Evolutionary conservation across 2,888 invertebrate species (phyloP).

Genomic region (Clepsis dumicolana): DNA sequence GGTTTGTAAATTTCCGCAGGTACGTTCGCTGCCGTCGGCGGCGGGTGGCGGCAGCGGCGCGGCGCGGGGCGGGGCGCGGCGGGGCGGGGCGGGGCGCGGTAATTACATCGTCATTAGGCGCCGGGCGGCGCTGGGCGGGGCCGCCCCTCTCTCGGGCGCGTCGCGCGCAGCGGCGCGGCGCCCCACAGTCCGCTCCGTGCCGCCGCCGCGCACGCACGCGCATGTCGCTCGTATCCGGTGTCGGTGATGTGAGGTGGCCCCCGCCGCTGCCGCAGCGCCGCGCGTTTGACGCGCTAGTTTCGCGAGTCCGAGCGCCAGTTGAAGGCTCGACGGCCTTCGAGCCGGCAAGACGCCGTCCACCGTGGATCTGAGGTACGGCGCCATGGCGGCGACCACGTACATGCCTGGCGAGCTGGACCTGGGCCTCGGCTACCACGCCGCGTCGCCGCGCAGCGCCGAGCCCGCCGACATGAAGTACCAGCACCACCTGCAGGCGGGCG

Average conservation of each 20-base stretch:
- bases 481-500: constrained; percentile 94
- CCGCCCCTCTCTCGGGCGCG: constrained; percentile 65
- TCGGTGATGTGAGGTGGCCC: constrained; percentile 85
- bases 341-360: constrained; percentile 88
- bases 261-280: constrained; percentile 81
- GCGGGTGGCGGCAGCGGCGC: constrained; percentile 43
- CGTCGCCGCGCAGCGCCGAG: constrained; percentile 95
- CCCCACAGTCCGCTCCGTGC: constrained; percentile 82
- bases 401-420: constrained; percentile 96
- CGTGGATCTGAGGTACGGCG: constrained; percentile 89
- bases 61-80: constrained; percentile 50
- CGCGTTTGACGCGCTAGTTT: constrained; percentile 82
- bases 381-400: constrained; percentile 98
- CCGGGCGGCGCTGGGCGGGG: constrained; percentile 75
- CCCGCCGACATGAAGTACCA: constrained; percentile 98
- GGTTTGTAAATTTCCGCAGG: constrained; percentile 7
- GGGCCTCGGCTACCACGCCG: constrained; percentile 93
- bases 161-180: constrained; percentile 74
- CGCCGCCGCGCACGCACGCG: constrained; percentile 87
- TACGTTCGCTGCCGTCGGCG: constrained; percentile 45
- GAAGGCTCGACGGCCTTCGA: constrained; percentile 86
- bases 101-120: constrained; percentile 52
- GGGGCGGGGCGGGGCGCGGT: constrained; percentile 53
- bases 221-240: constrained; percentile 82
- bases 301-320: constrained; percentile 79